Percentiles rank a stretch among this genome's conserved stretches.
These are phyloP conservation scores for Eupristina koningsbergeri DNA, from an alignment of 1,140 invertebrate species.

Conservation along the genomic window DNA sequence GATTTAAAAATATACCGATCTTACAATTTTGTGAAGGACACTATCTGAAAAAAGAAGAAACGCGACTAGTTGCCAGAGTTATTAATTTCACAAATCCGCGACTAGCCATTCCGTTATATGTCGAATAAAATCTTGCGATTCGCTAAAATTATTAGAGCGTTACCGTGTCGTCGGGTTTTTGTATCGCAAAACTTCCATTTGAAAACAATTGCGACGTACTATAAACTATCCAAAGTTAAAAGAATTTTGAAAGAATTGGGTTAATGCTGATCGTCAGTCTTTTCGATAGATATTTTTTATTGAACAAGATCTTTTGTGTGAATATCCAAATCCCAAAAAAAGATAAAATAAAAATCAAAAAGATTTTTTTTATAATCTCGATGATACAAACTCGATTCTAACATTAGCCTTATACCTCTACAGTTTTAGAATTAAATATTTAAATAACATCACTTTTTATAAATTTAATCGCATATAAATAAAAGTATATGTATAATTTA, in stretches of 20 bases:
- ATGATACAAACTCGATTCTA: no score
- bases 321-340: not conserved
- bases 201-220: not conserved
- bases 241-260: not conserved
- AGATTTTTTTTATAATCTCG: not conserved
- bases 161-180: not conserved
- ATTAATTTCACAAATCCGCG: not conserved
- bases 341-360: not conserved
- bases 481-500: no score
- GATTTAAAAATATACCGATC: not conserved
- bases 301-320: not conserved
- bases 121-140: not conserved
- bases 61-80: not conserved
- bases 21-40: not conserved
- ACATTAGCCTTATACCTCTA: no score
- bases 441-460: no score
- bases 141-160: not conserved
- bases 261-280: not conserved
- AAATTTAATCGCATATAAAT: no score
- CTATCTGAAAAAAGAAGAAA: not conserved
- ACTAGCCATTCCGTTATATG: not conserved
- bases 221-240: not conserved
- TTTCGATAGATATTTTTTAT: not conserved
- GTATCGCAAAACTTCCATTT: not conserved
- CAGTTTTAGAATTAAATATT: no score